A percentile compares a stretch with the other conserved stretches of the same genome.
These are phyloP conservation scores for Mnemiopsis leidyi DNA, from an alignment of 37 sponge, comb jelly and placozoan genomes.

Conservation along the genomic window DNA sequence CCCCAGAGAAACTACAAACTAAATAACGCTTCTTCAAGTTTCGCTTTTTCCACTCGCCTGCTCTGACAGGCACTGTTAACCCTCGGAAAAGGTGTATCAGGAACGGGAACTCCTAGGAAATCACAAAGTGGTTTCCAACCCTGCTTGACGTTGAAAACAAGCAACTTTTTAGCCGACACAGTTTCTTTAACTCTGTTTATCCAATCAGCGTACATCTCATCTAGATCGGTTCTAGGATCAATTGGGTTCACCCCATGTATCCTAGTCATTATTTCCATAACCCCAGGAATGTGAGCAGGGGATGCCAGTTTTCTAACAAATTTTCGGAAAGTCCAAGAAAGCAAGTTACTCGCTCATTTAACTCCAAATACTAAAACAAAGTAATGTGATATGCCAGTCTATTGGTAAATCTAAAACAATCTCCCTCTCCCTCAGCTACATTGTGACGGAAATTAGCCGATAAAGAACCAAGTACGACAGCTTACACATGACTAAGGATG, in stretches of 20 bases:
- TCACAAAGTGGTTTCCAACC: conserved; percentile 21
- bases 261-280: neutral
- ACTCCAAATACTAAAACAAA: neutral
- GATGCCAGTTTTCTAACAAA: neutral
- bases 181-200: neutral
- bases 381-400: too few species aligned
- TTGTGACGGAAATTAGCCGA: too few species aligned
- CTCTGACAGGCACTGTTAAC: neutral
- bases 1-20: too few species aligned
- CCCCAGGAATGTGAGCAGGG: neutral
- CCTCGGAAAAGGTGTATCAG: neutral
- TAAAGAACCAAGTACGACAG: too few species aligned
- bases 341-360: neutral
- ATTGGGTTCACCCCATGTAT: neutral
- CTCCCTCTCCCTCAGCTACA: too few species aligned
- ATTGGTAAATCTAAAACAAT: too few species aligned
- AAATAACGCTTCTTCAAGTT: too few species aligned
- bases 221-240: neutral
- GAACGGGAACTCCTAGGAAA: conserved; percentile 34
- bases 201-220: conserved; percentile 7
- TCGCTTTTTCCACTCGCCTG: too few species aligned
- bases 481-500: too few species aligned
- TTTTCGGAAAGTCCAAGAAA: neutral
- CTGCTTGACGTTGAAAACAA: conserved; percentile 19
- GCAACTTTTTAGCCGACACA: neutral